phyloP scores from a whole-genome alignment of 2,797 vertebrate species.

The Dromococcyx pavoninus region DNA sequence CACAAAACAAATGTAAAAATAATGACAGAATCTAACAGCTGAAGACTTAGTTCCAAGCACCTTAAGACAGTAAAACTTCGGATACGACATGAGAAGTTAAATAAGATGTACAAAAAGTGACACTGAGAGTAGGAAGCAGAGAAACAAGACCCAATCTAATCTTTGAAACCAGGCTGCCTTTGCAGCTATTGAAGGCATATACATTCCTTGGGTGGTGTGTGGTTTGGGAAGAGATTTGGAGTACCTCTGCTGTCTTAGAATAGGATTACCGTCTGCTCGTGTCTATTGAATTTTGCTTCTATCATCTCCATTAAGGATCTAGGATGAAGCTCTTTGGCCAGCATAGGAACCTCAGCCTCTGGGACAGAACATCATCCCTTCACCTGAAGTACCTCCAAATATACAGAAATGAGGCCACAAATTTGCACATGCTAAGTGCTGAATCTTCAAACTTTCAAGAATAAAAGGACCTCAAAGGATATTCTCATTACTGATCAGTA shows the following conservation, averaged over 20 bases:
- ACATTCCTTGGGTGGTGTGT: neutral
- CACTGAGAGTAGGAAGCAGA: neutral
- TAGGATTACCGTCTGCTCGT: neutral
- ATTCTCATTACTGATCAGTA: neutral
- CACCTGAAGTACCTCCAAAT: neutral
- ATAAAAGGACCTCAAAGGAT: neutral
- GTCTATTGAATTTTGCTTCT: neutral
- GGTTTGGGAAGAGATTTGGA: neutral
- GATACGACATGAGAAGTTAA: neutral
- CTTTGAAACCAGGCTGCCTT: neutral
- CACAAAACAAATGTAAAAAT: neutral
- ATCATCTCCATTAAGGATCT: neutral
- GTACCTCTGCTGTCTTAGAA: neutral
- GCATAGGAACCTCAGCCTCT: neutral
- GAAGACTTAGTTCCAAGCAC: neutral
- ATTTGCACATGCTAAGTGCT: neutral
- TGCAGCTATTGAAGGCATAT: neutral
- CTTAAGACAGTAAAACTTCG: neutral
- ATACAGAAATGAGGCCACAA: neutral
- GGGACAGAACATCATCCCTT: neutral
- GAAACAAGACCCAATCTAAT: neutral
- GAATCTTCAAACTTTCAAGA: neutral
- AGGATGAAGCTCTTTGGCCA: neutral
- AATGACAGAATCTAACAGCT: neutral
- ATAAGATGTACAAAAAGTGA: neutral